Base-by-base conservation (phyloP, 1,140 invertebrate species). In the Limonius californicus region DNA sequence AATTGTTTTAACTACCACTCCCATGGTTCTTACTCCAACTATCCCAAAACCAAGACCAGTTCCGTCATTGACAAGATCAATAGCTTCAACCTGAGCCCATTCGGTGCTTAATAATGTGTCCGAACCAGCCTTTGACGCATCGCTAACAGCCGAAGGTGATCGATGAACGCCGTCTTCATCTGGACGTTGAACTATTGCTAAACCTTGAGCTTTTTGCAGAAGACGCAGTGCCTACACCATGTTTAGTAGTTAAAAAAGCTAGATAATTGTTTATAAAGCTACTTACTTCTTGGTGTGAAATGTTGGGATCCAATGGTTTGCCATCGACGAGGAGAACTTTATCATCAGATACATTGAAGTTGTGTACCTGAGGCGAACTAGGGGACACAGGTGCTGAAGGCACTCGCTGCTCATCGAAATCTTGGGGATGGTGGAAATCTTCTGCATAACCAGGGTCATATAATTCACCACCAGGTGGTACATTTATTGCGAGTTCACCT, bases 1-100 rank as follows among this genome's bases (percentile, higher is more conserved):
- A 64, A 99, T 97, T 9, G 95, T 98, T 76, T 98, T 98, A 0
- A 99, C 94, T 61, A 98, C 95, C 32, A 99, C 96, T 15, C 96
- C 96, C 62, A 95, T 97, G 66, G 92, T 96, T 65, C 93, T 85
- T 20, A 95, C 96, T 15, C 96, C 96, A 72, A 98, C 96, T 69
- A 99, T 97, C 68, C 96, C 97, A 80, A 99, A 99, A 39, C 96
- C 97, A 70, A 98, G 84, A 30, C 95, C 95, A 68, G 92, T 92
- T 21, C 94, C 94, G 85, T 97, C 94, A 78, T 97, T 97, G 19
- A 95, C 87, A 57, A 98, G 81, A 74, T 97, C 94, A 68, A 98
- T 95, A 61, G 93, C 90, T 84, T 98, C 95, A 69, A 97, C 91
- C 81, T 97, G 94, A 19, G 92, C 93, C 91, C 94, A 98, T 80